These are phyloP conservation scores for Lasiommata megera DNA, from an alignment of 2,888 invertebrate species.

Conservation along the genomic window DNA sequence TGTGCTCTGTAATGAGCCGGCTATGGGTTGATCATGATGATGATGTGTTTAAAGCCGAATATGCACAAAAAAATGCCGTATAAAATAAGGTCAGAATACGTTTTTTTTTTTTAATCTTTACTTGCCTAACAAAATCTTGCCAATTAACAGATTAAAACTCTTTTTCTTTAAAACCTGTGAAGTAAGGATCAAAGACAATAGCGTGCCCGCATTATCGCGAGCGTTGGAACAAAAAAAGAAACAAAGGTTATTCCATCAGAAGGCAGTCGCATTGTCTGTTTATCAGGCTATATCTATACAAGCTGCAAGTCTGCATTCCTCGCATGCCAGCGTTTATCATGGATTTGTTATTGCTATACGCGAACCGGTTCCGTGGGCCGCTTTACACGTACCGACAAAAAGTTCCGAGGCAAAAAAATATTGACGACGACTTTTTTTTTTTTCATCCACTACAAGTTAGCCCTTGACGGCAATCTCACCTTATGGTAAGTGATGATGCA, in stretches of 20 bases:
- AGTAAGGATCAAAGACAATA: not conserved
- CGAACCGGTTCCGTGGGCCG: constrained; percentile 60
- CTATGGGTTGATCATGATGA: too few relatives aligned
- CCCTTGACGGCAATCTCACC: too few relatives aligned
- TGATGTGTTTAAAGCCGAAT: too few relatives aligned
- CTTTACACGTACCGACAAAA: constrained; percentile 31
- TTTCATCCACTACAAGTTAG: too few relatives aligned
- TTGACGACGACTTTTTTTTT: too few relatives aligned
- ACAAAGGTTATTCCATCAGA: constrained; percentile 25
- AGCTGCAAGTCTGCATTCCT: constrained; percentile 43
- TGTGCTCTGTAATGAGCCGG: too few relatives aligned
- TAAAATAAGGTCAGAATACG: too few relatives aligned
- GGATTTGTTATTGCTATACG: constrained; percentile 41
- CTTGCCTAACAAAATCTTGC: too few relatives aligned
- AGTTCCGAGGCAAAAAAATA: not conserved
- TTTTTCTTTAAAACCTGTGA: not conserved
- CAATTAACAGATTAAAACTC: too few relatives aligned
- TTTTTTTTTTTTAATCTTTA: too few relatives aligned
- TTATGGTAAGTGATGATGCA: too few relatives aligned
- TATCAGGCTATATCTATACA: constrained; percentile 35
- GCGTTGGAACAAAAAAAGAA: constrained; percentile 15
- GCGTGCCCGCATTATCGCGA: not conserved
- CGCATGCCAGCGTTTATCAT: constrained; percentile 40
- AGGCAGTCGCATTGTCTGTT: constrained; percentile 35
- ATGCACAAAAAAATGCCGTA: too few relatives aligned